A percentile compares a stretch with the other conserved stretches of the same genome.
Conservation (phyloP, 1,140 invertebrate species). For the Ceratosolen solmsi region DNA sequence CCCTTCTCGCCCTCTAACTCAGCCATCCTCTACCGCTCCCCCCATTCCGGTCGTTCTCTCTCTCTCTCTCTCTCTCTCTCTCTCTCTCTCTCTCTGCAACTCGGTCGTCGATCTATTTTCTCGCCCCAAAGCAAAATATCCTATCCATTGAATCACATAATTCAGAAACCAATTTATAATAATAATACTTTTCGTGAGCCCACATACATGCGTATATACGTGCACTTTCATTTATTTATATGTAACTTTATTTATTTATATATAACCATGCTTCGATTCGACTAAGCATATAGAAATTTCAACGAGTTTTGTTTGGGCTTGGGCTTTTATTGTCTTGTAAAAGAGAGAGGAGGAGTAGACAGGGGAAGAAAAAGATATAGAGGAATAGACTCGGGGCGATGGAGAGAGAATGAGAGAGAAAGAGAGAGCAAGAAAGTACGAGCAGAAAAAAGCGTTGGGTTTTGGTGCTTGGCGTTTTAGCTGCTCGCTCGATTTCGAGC, state of each 20-base stretch:
- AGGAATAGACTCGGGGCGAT: too few species aligned
- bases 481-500: conserved; percentile 51
- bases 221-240: too few species aligned
- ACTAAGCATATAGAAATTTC: conserved; percentile 26
- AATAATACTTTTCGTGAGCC: too few species aligned
- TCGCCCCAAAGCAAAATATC: conserved; percentile 25
- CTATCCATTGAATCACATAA: conserved; percentile 53
- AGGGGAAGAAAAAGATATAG: too few species aligned
- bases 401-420: conserved; percentile 49
- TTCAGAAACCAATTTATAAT: conserved; percentile 56
- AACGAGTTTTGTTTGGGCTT: conserved; percentile 26
- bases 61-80: conserved; percentile 37
- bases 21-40: not conserved
- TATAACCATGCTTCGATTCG: conserved; percentile 5
- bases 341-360: conserved; percentile 27
- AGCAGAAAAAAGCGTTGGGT: conserved; percentile 56
- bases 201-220: conserved; percentile 7
- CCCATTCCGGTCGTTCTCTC: too few species aligned
- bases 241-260: too few species aligned
- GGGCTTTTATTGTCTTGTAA: conserved; percentile 1
- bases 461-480: conserved; percentile 58
- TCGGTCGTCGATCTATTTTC: conserved; percentile 23
- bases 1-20: too few species aligned
- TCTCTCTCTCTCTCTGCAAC: not conserved
- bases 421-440: conserved; percentile 15